Conservation (phyloP, 1,140 invertebrate species). For the Gonatopus flavifemur region DNA sequence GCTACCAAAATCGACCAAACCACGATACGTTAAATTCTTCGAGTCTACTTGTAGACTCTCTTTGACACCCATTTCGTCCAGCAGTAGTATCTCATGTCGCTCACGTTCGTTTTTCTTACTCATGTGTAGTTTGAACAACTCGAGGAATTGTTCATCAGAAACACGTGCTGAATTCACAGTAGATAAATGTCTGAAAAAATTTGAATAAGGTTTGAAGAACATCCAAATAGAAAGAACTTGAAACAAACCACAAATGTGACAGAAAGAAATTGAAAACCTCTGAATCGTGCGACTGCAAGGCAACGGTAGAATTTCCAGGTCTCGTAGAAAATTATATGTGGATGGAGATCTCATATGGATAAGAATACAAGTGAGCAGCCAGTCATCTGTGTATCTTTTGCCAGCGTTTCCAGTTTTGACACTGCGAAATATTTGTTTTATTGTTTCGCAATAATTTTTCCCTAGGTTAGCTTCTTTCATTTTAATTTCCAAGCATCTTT, state of each 20-base stretch:
- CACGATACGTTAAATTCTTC: conserved; percentile 17
- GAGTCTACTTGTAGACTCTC: conserved; percentile 18
- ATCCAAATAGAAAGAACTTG: conserved; percentile 1
- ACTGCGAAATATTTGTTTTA: too few relatives aligned
- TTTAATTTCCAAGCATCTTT: too few relatives aligned
- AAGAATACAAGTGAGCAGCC: background rate
- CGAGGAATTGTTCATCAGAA: conserved; percentile 20
- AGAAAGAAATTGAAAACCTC: background rate
- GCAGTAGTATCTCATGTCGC: conserved; percentile 18
- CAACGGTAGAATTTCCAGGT: background rate
- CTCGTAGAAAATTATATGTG: background rate
- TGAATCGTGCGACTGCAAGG: background rate
- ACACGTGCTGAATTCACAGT: conserved; percentile 14
- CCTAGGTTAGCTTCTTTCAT: too few relatives aligned
- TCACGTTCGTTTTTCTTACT: conserved; percentile 12
- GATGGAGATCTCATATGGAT: background rate
- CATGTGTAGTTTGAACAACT: conserved; percentile 17
- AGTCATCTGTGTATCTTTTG: background rate
- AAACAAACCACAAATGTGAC: background rate
- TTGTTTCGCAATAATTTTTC: too few relatives aligned
- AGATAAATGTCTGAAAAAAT: conserved; percentile 19
- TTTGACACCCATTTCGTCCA: conserved; percentile 22
- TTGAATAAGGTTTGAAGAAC: conserved; percentile 1
- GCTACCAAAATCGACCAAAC: conserved; percentile 23
- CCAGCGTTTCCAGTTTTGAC: too few relatives aligned